Base-by-base conservation (phyloP, 2,797 vertebrate genomes). In the Darevskia mixta region DNA sequence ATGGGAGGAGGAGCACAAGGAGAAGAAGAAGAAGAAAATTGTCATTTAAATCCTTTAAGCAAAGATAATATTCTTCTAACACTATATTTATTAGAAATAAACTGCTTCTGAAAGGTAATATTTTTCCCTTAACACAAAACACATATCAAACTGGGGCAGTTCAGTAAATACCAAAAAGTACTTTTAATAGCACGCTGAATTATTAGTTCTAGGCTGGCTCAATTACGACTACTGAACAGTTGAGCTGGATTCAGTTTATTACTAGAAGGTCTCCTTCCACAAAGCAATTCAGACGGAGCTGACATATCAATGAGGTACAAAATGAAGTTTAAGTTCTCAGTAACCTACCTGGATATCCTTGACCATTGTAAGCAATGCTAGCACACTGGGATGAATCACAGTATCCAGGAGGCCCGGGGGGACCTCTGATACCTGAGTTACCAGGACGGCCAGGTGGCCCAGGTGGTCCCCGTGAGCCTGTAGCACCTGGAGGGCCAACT, bases 311-410 rank as follows among this genome's bases (percentile, higher is more conserved):
- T 81, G 5, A 20, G 72, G 23, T 38, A 77, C 7, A 58, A 61
- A 89, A 79, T 35, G 1, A 20, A n/a, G 27, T 15, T 86, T 91
- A 91, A 67, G 27, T 41, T 55, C 43, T 23, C 87, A 82, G 67
- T 80, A 49, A 93, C 98, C 1, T 97, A 99, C 99, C 98, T 98
- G 96, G 96, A 94, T 99, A 99, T 96, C 98, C 98, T 96, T 99
- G 98, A 41, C 99, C 98, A 0, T 99, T 99, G 97, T 99, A 99
- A 80, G 98, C 98, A 92, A 99, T 99, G 84, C 99, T 98, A 55
- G 98, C 98, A 83, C 99, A 99, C 96, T 98, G 98, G 81, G 99
- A 99, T 8, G 99, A 99, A 95, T 99, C 99, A 58, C 99, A 99
- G 95, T 99, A 99, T 38, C 99, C 99, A 32, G 98, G 92, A 76